phyloP scores from a whole-genome alignment of 2,113 vertebrate species.

The Polyodon spathula region DNA sequence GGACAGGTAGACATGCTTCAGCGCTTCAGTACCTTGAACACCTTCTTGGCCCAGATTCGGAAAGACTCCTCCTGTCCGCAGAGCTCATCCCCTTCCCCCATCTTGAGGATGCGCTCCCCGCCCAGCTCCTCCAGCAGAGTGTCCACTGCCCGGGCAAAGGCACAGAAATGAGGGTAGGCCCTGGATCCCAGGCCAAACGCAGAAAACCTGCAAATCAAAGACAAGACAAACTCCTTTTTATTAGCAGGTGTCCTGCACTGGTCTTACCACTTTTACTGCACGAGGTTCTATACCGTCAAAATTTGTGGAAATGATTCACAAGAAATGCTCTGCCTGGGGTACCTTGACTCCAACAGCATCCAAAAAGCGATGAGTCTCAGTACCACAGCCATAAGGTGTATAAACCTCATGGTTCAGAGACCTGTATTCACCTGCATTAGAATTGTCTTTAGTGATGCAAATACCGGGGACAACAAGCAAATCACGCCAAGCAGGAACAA shows the following conservation, averaged over 20 bases:
- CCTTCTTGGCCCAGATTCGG: slow-evolving; percentile 96
- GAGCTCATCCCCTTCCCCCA: slow-evolving; percentile 95
- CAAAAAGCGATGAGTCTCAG: background rate
- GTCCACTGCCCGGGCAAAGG: slow-evolving; percentile 93
- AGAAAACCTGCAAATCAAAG: slow-evolving; percentile 67
- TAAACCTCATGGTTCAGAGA: no score
- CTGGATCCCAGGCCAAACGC: slow-evolving; percentile 93
- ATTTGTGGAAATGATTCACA: slow-evolving; percentile 1
- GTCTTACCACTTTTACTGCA: no score
- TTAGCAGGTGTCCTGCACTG: background rate
- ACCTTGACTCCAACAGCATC: background rate
- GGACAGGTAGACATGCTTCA: background rate
- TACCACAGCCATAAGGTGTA: no score
- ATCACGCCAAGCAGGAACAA: no score
- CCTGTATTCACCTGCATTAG: no score
- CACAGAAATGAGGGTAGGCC: slow-evolving; percentile 96
- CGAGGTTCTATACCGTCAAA: background rate
- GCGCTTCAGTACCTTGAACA: slow-evolving; percentile 80
- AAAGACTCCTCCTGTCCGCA: slow-evolving; percentile 96
- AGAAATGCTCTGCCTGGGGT: background rate
- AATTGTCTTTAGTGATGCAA: no score
- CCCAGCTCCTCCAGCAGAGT: slow-evolving; percentile 92
- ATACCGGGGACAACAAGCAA: no score
- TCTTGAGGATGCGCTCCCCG: slow-evolving; percentile 90
- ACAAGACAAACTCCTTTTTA: slow-evolving; percentile 1